Evolutionary conservation across 2,113 vertebrate genomes (phyloP).

Genomic region (Brachypodius melanocephalos): DNA sequence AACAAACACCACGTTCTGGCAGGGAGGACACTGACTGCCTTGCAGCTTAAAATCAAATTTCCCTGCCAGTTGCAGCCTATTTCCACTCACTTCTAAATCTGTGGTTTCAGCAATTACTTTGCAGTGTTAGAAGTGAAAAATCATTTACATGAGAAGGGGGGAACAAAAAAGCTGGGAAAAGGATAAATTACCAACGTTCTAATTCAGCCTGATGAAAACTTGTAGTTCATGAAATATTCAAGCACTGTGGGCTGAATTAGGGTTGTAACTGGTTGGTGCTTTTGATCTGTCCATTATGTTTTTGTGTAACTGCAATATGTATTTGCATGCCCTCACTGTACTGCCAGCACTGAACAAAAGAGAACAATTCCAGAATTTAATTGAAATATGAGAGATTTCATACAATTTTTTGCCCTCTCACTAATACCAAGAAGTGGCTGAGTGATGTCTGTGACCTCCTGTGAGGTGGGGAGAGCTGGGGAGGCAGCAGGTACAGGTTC

Average conservation of each 20-base stretch:
- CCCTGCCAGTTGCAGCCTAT: not conserved
- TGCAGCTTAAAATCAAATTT: not conserved
- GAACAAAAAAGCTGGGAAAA: not conserved
- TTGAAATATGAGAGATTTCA: not conserved
- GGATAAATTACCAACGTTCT: not conserved
- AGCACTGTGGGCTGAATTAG: slow-evolving; percentile 16
- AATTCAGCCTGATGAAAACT: slow-evolving; percentile 41
- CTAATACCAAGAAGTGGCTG: not conserved
- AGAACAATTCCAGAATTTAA: not conserved
- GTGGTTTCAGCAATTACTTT: not conserved
- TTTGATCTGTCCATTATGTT: slow-evolving; percentile 11
- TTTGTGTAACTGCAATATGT: slow-evolving; percentile 18
- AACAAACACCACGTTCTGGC: not conserved
- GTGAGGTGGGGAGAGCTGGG: not conserved
- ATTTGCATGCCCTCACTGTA: not conserved
- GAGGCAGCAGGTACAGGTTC: not conserved
- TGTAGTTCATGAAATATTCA: slow-evolving; percentile 38
- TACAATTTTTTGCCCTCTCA: not conserved
- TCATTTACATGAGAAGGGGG: not conserved
- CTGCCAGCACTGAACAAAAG: not conserved
- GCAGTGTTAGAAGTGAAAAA: not conserved
- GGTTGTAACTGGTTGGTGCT: slow-evolving; percentile 6
- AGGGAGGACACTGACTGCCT: not conserved
- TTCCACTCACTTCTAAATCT: not conserved
- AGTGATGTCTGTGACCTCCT: not conserved